Evolutionary conservation across 1,140 invertebrate genomes (phyloP).

Genomic region (Meloidogyne exigua): DNA sequence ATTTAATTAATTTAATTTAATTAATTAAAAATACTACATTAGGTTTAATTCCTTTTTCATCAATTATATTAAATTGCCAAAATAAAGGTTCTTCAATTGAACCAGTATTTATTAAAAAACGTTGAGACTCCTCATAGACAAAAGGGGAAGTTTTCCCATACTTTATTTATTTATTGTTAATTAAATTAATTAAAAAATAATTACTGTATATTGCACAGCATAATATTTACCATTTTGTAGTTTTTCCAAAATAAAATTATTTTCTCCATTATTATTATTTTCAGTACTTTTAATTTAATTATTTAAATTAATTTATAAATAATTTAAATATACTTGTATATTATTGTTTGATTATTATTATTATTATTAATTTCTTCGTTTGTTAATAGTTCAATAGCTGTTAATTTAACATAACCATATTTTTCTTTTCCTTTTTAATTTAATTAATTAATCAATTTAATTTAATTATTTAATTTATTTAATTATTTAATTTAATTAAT

Average conservation of each 20-base stretch:
- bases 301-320: not conserved
- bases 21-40: slow-evolving; percentile 17
- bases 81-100: slow-evolving; percentile 29
- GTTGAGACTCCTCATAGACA: slow-evolving; percentile 54
- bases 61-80: slow-evolving; percentile 32
- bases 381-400: slow-evolving; percentile 40
- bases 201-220: slow-evolving; percentile 53
- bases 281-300: slow-evolving; percentile 33
- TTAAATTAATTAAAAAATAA: not conserved
- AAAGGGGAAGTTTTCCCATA: slow-evolving; percentile 59
- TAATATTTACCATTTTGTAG: slow-evolving; percentile 50
- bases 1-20: not conserved
- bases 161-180: not conserved
- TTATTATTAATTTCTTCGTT: slow-evolving; percentile 17
- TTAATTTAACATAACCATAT: slow-evolving; percentile 50
- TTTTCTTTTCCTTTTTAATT: slow-evolving; percentile 34
- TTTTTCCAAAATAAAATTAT: slow-evolving; percentile 44
- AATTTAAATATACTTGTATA: slow-evolving; percentile 47
- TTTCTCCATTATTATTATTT: slow-evolving; percentile 34
- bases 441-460: too few species aligned
- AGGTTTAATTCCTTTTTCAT: slow-evolving; percentile 12
- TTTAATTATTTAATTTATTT: slow-evolving; percentile 1
- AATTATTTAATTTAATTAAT: too few species aligned
- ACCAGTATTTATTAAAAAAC: slow-evolving; percentile 54
- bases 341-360: slow-evolving; percentile 35